Evolutionary conservation across 2,113 vertebrate species (phyloP), one percentile per base, ranked within the genome.

Genomic region (Lutjanus erythropterus): DNA sequence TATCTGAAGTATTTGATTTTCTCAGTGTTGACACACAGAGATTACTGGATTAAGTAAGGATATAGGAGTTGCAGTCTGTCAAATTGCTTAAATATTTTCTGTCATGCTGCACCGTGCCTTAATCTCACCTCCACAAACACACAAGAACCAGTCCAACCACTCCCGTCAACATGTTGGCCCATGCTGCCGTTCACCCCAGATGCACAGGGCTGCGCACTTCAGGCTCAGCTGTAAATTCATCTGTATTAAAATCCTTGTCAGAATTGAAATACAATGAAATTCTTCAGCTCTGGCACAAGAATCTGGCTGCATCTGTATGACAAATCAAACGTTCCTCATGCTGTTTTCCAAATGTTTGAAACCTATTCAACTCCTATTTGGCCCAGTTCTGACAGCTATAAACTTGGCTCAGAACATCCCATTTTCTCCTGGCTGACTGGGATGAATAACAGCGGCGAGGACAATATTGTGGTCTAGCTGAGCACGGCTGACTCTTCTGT

Each of bases 301-400:
- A 85, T 84, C 84, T 85, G 82, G 72, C 84, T 61, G 64, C 85
- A 85, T 89, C 81, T 67, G 82, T 79, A 81, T 78, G 87, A 91
- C 71, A 85, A 91, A 92, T 88, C 81, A 91, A 91, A 91, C 76
- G 71, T 46, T 83, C 81, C 86, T 85, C 81, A 65, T 75, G 80
- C 88, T 88, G 84, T 77, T 89, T 81, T 86, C 81, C 87, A 89
- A 89, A 91, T 89, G 90, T 92, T 92, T 92, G 89, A 92, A 93
- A 91, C 60, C 81, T 52, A 9, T 91, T 93, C 91, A 91, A 80
- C 74, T 92, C 64, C 61, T 59, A 83, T 92, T 91, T 91, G 92
- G 90, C 87, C 78, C 80, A 82, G 84, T 81, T 93, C 89, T 91
- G 88, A 92, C 86, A 80, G 91, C 88, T 74, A 64, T 74, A 89